Conservation (phyloP, 2,888 invertebrate species). For the Rhamphomyia laevipes region DNA sequence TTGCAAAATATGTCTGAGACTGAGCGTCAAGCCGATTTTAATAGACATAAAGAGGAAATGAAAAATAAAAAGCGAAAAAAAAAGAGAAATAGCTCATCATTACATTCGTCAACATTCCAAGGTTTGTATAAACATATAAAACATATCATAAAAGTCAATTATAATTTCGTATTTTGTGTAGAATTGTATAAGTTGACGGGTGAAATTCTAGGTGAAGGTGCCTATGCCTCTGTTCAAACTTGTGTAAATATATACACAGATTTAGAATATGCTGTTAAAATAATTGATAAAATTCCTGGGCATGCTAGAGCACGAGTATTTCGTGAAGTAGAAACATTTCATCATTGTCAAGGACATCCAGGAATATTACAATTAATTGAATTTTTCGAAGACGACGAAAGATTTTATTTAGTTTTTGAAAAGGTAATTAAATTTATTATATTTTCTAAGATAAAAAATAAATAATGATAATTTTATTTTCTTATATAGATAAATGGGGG, state of each 20-base stretch:
- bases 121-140: constrained; percentile 44
- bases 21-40: constrained; percentile 45
- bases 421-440: constrained; percentile 46
- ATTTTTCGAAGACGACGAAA: constrained; percentile 93
- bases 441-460: too few species aligned
- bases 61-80: constrained; percentile 78
- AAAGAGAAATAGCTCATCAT: constrained; percentile 78
- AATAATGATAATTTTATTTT: too few species aligned
- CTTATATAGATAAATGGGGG: constrained; percentile 77
- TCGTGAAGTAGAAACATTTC: constrained; percentile 98
- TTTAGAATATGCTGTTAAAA: constrained; percentile 93
- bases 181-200: constrained; percentile 92
- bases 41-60: constrained; percentile 76
- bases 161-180: constrained; percentile 34
- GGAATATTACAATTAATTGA: constrained; percentile 97
- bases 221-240: constrained; percentile 91
- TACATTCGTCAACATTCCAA: constrained; percentile 84
- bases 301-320: constrained; percentile 88
- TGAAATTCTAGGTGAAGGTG: constrained; percentile 91
- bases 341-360: constrained; percentile 94
- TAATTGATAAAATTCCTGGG: constrained; percentile 89
- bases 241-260: constrained; percentile 85
- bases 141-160: background rate
- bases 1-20: constrained; percentile 37
- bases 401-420: constrained; percentile 96